phyloP scores from a whole-genome alignment of 2,888 invertebrate genomes.

The Hylaea fasciaria region DNA sequence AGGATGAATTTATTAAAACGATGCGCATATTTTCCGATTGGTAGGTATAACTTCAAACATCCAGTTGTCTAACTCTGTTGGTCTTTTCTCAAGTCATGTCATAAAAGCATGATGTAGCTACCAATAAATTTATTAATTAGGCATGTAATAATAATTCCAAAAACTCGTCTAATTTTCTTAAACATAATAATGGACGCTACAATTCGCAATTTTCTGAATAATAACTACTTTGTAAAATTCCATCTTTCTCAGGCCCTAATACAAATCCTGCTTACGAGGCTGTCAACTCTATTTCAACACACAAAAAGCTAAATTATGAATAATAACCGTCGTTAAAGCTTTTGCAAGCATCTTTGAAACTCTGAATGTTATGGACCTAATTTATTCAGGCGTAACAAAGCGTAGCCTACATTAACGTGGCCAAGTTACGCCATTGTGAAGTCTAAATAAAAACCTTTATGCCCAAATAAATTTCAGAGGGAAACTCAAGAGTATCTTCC shows the following conservation, averaged over 20 bases:
- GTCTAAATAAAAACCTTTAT: conserved; percentile 36
- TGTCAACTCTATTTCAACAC: conserved; percentile 15
- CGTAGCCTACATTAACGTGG: conserved; percentile 28
- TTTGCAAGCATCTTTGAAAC: conserved; percentile 24
- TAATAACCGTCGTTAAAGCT: conserved; percentile 22
- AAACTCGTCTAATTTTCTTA: not conserved
- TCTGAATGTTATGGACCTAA: conserved; percentile 22
- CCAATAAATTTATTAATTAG: too few relatives aligned
- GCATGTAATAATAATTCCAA: too few relatives aligned
- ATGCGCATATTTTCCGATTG: too few relatives aligned
- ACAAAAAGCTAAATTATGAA: conserved; percentile 20
- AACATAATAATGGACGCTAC: too few relatives aligned
- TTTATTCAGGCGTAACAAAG: conserved; percentile 34
- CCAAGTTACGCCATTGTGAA: conserved; percentile 35
- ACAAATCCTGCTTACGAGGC: conserved; percentile 9
- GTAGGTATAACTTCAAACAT: too few relatives aligned
- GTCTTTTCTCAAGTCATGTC: too few relatives aligned
- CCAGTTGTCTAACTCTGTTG: too few relatives aligned
- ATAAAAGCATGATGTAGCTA: too few relatives aligned
- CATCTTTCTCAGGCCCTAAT: not conserved
- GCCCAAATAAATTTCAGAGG: conserved; percentile 41
- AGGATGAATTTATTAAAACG: too few relatives aligned
- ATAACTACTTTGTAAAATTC: too few relatives aligned
- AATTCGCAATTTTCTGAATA: too few relatives aligned
- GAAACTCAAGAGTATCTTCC: conserved; percentile 40